Evolutionary conservation across 2,797 vertebrate genomes (phyloP).

Genomic region (Buphagus erythrorhynchus): DNA sequence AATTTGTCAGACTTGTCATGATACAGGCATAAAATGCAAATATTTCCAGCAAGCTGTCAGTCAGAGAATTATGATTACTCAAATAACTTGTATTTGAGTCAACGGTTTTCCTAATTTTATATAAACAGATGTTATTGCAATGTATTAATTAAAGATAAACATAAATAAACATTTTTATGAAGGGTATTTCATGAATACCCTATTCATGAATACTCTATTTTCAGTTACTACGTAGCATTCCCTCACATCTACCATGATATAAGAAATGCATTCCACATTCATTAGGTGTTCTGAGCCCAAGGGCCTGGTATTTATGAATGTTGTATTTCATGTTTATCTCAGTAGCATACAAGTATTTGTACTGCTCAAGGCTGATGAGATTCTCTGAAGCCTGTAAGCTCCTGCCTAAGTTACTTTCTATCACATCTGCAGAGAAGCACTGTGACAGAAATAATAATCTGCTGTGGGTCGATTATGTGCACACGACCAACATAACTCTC

Average conservation of each 20-base stretch:
- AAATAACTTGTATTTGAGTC: not conserved
- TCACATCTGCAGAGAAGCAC: slow-evolving; percentile 31
- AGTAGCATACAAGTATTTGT: not conserved
- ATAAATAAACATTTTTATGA: not conserved
- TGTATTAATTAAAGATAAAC: slow-evolving; percentile 21
- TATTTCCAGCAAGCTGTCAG: not conserved
- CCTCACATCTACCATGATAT: not conserved
- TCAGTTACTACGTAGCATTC: not conserved
- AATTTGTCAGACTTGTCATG: not conserved
- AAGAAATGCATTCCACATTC: slow-evolving; percentile 9
- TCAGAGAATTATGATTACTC: not conserved
- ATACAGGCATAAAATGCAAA: not conserved
- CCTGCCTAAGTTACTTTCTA: slow-evolving; percentile 34
- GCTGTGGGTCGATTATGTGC: not conserved
- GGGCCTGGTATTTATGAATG: slow-evolving; percentile 48
- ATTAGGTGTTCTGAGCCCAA: slow-evolving; percentile 8
- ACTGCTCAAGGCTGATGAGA: slow-evolving; percentile 51
- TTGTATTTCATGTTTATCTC: slow-evolving; percentile 66
- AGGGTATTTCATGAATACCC: not conserved
- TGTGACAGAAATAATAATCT: slow-evolving; percentile 66
- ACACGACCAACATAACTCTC: slow-evolving; percentile 38
- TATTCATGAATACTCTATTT: not conserved
- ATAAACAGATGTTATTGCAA: not conserved
- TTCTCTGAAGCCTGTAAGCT: not conserved
- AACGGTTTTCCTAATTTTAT: not conserved